Conservation (phyloP, 2,113 vertebrate species). For the Psammodynastes pulverulentus region DNA sequence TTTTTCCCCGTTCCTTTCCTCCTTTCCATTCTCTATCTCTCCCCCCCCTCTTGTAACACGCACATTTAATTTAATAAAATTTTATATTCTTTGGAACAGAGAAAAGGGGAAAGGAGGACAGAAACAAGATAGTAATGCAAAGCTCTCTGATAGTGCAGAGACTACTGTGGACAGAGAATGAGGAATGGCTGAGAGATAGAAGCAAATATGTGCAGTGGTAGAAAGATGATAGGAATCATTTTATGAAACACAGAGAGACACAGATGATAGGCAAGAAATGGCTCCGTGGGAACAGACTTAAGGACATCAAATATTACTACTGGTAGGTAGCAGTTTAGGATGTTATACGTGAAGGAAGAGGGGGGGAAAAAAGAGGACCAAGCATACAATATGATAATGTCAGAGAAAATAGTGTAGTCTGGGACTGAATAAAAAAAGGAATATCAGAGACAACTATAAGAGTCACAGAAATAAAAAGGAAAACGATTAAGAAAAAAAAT, state of each 20-base stretch:
- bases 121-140: background rate
- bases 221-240: background rate
- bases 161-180: background rate
- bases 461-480: background rate
- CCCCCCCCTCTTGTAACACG: background rate
- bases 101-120: background rate
- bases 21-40: no score
- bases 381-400: background rate
- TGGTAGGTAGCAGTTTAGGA: background rate
- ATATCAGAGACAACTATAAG: background rate
- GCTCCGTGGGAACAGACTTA: background rate
- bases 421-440: background rate
- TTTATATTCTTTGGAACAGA: background rate
- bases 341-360: background rate
- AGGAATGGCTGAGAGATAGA: background rate
- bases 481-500: background rate
- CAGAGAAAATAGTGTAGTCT: background rate
- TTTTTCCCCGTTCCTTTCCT: background rate
- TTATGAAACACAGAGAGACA: background rate
- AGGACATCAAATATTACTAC: background rate
- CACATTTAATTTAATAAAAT: background rate
- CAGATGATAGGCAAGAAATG: background rate
- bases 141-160: background rate
- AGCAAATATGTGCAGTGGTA: background rate
- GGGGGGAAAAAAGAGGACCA: background rate